Evolutionary conservation across 2,797 vertebrate genomes (phyloP), one percentile per base, ranked within the genome.

Genomic region (Rhinophrynus dorsalis): DNA sequence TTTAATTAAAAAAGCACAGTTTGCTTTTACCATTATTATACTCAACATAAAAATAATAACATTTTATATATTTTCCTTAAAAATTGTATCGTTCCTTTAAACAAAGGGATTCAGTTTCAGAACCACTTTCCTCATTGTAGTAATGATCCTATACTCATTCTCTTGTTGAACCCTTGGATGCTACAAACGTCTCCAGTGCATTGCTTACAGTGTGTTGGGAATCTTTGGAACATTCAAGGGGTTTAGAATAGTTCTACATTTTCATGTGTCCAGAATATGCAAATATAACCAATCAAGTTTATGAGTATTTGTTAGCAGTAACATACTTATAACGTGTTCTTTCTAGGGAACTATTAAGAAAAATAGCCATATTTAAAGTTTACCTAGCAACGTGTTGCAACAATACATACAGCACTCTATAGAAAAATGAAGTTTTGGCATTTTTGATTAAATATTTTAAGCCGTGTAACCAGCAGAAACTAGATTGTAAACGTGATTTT

Each of bases 291-390:
- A 67, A 50, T 64, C 77, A 45, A 73, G 66, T 84, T 82, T 78
- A 83, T 82, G 77, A 78, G 50, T 80, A 80, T 83, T n/a, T 67
- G 24, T 82, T 75, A 80, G 69, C 81, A 81, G 79, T 85, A 83
- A 82, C 66, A 80, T 87, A 82, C 79, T 82, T 76, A 65, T 83
- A 84, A 81, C 81, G 80, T 81, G 81, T 80, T 88, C 82, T 82
- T 81, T 86, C 79, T 84, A 84, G 78, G 71, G 83, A 88, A 83
- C 68, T 82, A 81, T 77, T 81, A 54, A 24, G 18, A 89, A 84
- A 75, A 85, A 90, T 88, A 91, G 87, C 90, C 89, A 90, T 90
- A 90, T 85, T 79, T 86, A 80, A 83, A 82, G 85, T 85, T 89
- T 85, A 86, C 85, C 84, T 86, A 89, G 80, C 71, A 80, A 75